Evolutionary conservation across 1,140 invertebrate species (phyloP).

Genomic region (Telenomus remus): DNA sequence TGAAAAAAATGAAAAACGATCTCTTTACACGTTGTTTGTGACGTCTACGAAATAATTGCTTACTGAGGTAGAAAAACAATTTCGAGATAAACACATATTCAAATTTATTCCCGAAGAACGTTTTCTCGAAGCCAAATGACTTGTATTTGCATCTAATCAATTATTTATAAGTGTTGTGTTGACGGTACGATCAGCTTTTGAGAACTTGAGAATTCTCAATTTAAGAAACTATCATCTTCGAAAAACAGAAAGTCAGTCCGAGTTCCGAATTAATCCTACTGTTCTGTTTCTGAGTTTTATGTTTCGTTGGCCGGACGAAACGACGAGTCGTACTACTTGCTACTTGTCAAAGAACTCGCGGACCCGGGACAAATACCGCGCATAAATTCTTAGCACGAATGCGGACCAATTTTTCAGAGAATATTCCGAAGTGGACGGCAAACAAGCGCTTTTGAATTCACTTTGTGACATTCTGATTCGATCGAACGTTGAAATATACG

Average conservation of each 20-base stretch:
- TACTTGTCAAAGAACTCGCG: too few species aligned
- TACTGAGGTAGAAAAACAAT: constrained; percentile 37
- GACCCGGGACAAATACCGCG: constrained; percentile 32
- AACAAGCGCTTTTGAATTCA: constrained; percentile 64
- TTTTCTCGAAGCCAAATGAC: constrained; percentile 27
- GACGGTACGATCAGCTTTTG: too few species aligned
- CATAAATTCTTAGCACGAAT: constrained; percentile 60
- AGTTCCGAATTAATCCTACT: too few species aligned
- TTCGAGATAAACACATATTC: constrained; percentile 37
- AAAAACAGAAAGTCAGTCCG: too few species aligned
- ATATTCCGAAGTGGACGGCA: constrained; percentile 61
- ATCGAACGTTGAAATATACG: constrained; percentile 29
- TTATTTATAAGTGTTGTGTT: constrained; percentile 46
- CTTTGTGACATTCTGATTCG: constrained; percentile 42
- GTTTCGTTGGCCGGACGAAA: too few species aligned
- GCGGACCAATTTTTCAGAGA: constrained; percentile 63
- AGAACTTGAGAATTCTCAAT: constrained; percentile 15
- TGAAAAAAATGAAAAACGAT: too few species aligned
- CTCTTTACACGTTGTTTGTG: constrained; percentile 15
- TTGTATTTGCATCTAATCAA: constrained; percentile 50
- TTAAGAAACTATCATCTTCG: constrained; percentile 23
- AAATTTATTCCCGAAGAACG: constrained; percentile 40
- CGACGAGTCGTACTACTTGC: too few species aligned
- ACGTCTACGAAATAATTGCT: constrained; percentile 23
- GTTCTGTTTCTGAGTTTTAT: too few species aligned